Evolutionary conservation across 2,888 invertebrate genomes (phyloP), one percentile per base, ranked within the genome.

Genomic region (Andricus quercusramuli): DNA sequence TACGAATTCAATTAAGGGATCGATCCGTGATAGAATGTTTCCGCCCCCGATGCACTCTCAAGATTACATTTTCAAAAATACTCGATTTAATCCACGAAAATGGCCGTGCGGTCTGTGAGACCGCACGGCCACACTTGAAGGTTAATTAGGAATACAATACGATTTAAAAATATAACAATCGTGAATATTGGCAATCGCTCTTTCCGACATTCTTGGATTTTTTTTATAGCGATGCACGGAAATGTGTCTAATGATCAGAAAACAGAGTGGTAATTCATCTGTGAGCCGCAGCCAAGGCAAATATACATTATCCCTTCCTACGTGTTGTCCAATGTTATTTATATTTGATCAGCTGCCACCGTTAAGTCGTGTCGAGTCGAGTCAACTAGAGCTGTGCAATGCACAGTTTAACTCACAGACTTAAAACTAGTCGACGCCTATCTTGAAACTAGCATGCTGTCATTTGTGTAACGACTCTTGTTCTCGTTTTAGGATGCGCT

Each of bases 341-440:
- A 89, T 91, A 88, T 90, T 90, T 90, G 88, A 91, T 90, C 91
- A 90, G 89, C 88, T 89, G 90, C 87, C 86, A 85, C 85, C 83
- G 82, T 79, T 70, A 80, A 80, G 82, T 83, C 79, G 81, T 81
- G 37, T 37, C 79, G 81, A 32, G 65, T 67, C 78, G 22, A 9
- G 62, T 68, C 78, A 77, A 76, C 78, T 62, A 47, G 78, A 82
- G 80, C 51, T 37, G 70, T n/a, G 77, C 79, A 62, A 66, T 70
- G 79, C 70, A 67, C 66, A 68, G 47, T 47, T 68, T 68, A 68
- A 44, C 41, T 25, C 44, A 1, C 44, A 68, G 68, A 25, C 44
- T 44, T 47, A 25, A 68, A 68, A 68, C 68, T 68, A 68, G 47
- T 68, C 44, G 44, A 68, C 68, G 47, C 47, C 41, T 68, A 47